A percentile compares a stretch with the other conserved stretches of the same genome.
Conservation (phyloP, 2,113 vertebrate species). For the Tretioscincus oriximinensis region DNA sequence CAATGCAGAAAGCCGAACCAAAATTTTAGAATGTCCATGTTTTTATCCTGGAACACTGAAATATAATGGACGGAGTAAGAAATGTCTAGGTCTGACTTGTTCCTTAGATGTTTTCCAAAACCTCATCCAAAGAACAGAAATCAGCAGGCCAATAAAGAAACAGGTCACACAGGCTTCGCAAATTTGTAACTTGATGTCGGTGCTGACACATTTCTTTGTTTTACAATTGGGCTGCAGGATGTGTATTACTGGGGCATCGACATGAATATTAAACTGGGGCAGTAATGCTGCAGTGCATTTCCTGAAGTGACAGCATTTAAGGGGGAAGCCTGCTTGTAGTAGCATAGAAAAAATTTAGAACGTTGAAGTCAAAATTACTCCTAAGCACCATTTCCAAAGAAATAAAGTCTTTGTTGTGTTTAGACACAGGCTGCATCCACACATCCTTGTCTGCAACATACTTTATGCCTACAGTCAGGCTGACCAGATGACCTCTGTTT, state of each 20-base stretch:
- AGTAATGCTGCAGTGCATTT: conserved; percentile 41
- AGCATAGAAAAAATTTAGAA: neutral
- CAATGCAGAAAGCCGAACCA: neutral
- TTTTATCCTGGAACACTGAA: too few species aligned
- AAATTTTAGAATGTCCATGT: neutral
- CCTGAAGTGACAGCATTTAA: conserved; percentile 16
- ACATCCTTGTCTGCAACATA: too few species aligned
- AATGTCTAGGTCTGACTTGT: too few species aligned
- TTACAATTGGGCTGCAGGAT: conserved; percentile 63
- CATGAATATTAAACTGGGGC: conserved; percentile 67
- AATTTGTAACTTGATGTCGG: conserved; percentile 48
- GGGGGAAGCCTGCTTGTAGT: conserved; percentile 3
- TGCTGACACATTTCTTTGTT: conserved; percentile 60
- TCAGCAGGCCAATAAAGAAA: conserved; percentile 49
- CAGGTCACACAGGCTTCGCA: conserved; percentile 46
- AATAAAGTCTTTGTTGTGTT: neutral
- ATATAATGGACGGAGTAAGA: too few species aligned
- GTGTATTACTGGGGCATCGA: conserved; percentile 59
- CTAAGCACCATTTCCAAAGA: neutral
- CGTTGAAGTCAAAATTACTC: neutral
- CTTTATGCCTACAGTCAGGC: too few species aligned
- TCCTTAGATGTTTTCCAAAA: neutral
- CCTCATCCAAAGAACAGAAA: conserved; percentile 42
- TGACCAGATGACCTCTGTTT: too few species aligned
- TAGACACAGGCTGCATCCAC: too few species aligned